Evolutionary conservation across 92 coral and sea anemone genomes (phyloP), one percentile per base, ranked within the genome.

Genomic region (Porites rus): DNA sequence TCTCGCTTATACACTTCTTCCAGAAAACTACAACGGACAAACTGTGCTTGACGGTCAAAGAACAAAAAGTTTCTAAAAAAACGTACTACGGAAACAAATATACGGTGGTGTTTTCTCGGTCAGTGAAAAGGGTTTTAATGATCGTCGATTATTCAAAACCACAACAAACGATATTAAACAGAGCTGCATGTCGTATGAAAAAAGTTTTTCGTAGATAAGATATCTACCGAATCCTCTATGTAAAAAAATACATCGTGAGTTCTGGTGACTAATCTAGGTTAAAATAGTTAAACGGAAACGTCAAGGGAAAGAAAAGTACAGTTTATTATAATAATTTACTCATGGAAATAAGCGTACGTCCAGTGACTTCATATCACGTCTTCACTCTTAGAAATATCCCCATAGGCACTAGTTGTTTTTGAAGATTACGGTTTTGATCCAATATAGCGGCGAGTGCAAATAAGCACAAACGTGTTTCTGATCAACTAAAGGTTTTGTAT

Each of bases 141-240:
- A 81, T 69, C 76, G 69, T 3, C 10, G 19, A 25, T 58, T 25
- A 59, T 81, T 72, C 28, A 81, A 80, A 81, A 71, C 76, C 86
- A 28, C 54, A n/a, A 51, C 77, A 58, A 71, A 22, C 66, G 64
- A 81, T 70, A 73, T 54, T 54, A 18, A 69, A 25, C 46, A 58
- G 77, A n/a, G 18, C 31, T 38, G 58, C 28, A 25, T 78, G 6
- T 38, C 0, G 46, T 38, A 3, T 3, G 6, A 20, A 74, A 74
- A 74, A 7, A 53, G 20, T 53, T 62, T 62, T 62, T 74, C 4
- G 63, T 60, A 74, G 20, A 9, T n/a, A 52, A 52, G 22, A 74
- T 8, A 52, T 74, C 63, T 22, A 74, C 54, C 10, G 11, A 11
- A 2, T 72, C 20, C 51, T 43, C 2, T 3, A 6, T 2, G n/a